Evolutionary conservation across 2,797 vertebrate genomes (phyloP).

Genomic region (Acanthis flammea): DNA sequence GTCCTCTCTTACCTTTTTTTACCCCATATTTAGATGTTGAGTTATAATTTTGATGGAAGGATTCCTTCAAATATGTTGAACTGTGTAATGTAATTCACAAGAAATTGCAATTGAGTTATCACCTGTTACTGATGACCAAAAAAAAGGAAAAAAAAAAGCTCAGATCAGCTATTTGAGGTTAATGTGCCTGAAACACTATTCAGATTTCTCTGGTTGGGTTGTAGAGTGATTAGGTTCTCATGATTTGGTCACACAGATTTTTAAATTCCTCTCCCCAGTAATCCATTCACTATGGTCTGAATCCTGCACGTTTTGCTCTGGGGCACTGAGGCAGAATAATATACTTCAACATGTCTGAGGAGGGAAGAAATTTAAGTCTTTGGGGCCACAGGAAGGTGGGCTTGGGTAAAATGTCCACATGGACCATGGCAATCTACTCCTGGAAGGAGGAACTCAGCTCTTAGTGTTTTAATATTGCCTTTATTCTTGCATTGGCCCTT

Average conservation of each 20-base stretch:
- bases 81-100: conserved; percentile 56
- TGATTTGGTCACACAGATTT: conserved; percentile 39
- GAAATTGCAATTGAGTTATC: conserved; percentile 69
- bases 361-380: background rate
- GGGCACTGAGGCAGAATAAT: background rate
- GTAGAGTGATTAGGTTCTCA: conserved; percentile 45
- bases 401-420: background rate
- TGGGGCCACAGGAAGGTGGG: background rate
- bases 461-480: background rate
- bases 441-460: background rate
- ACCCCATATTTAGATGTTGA: background rate
- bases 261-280: conserved; percentile 23
- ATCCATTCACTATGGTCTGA: conserved; percentile 41
- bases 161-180: conserved; percentile 65
- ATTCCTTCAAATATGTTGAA: conserved; percentile 47
- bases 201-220: conserved; percentile 49
- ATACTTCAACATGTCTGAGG: background rate
- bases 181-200: conserved; percentile 68
- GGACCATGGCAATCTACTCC: background rate
- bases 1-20: background rate
- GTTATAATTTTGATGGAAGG: conserved; percentile 30
- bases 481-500: background rate
- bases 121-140: conserved; percentile 62
- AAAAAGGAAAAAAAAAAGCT: conserved; percentile 17
- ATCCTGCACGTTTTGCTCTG: background rate